phyloP scores from a whole-genome alignment of 2,888 invertebrate genomes.

The Drosophila anomalata region DNA sequence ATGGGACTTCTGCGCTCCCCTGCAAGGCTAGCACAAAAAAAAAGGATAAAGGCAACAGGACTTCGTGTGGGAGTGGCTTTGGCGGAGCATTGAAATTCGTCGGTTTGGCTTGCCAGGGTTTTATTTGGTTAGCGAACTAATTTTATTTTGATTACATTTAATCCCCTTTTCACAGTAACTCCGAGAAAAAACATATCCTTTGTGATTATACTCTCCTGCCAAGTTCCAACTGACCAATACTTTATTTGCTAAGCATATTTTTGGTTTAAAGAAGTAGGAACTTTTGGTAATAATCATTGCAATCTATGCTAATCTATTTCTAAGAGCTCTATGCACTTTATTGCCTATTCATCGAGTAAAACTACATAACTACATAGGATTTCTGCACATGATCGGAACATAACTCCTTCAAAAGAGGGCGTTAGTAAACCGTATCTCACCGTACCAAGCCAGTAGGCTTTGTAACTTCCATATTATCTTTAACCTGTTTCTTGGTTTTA shows the following conservation, averaged over 20 bases:
- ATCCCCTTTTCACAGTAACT: background rate
- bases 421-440: too few species aligned
- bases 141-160: background rate
- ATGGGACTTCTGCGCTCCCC: slow-evolving; percentile 66
- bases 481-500: background rate
- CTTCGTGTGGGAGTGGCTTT: background rate
- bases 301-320: too few species aligned
- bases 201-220: background rate
- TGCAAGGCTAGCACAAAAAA: slow-evolving; percentile 12
- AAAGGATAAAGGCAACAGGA: background rate
- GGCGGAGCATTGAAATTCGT: slow-evolving; percentile 1
- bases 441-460: background rate
- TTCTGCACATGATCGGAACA: too few species aligned
- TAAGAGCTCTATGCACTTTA: too few species aligned
- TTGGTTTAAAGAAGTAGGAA: too few species aligned
- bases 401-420: too few species aligned
- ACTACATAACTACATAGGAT: too few species aligned
- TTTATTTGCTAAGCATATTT: too few species aligned
- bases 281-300: too few species aligned
- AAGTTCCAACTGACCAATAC: background rate
- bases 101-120: background rate
- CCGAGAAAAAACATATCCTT: background rate
- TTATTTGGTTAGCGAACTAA: background rate
- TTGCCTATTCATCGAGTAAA: too few species aligned
- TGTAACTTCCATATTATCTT: background rate